Percentiles rank a stretch among this genome's conserved stretches.
phyloP scores from a whole-genome alignment of 2,888 invertebrate species.

The Eudemis profundana region DNA sequence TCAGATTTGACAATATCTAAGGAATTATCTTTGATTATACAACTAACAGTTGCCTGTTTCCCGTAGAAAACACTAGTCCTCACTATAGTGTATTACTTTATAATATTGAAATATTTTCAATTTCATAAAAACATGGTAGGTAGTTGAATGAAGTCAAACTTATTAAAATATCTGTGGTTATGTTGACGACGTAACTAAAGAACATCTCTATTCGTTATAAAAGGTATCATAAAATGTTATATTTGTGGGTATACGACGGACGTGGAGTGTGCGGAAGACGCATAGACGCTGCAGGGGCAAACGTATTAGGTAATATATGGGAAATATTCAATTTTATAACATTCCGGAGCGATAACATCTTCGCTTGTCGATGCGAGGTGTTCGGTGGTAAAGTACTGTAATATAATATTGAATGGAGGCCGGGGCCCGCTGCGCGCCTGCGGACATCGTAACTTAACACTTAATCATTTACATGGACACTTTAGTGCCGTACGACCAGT shows the following conservation, averaged over 20 bases:
- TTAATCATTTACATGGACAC: slow-evolving; percentile 81
- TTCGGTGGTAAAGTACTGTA: slow-evolving; percentile 84
- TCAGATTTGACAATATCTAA: too few species aligned
- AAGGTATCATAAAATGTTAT: slow-evolving; percentile 69
- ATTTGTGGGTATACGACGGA: slow-evolving; percentile 54
- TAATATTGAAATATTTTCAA: neutral
- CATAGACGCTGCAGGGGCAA: slow-evolving; percentile 70
- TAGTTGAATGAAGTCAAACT: slow-evolving; percentile 53
- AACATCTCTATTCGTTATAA: slow-evolving; percentile 82
- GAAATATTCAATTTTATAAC: slow-evolving; percentile 85
- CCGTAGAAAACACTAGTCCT: neutral
- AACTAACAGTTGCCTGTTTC: neutral
- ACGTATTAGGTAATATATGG: slow-evolving; percentile 69
- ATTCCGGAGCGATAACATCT: slow-evolving; percentile 82
- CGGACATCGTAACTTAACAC: slow-evolving; percentile 81
- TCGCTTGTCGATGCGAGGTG: slow-evolving; percentile 82
- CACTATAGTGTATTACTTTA: too few species aligned
- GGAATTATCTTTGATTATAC: too few species aligned
- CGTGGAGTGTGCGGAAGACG: slow-evolving; percentile 64
- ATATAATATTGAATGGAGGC: slow-evolving; percentile 80
- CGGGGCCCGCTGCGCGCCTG: slow-evolving; percentile 76
- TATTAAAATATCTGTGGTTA: slow-evolving; percentile 70
- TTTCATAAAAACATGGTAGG: slow-evolving; percentile 21
- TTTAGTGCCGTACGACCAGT: slow-evolving; percentile 66
- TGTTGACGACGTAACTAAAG: slow-evolving; percentile 82